Evolutionary conservation across 2,113 vertebrate genomes (phyloP).

Genomic region (Ammodramus savannarum): DNA sequence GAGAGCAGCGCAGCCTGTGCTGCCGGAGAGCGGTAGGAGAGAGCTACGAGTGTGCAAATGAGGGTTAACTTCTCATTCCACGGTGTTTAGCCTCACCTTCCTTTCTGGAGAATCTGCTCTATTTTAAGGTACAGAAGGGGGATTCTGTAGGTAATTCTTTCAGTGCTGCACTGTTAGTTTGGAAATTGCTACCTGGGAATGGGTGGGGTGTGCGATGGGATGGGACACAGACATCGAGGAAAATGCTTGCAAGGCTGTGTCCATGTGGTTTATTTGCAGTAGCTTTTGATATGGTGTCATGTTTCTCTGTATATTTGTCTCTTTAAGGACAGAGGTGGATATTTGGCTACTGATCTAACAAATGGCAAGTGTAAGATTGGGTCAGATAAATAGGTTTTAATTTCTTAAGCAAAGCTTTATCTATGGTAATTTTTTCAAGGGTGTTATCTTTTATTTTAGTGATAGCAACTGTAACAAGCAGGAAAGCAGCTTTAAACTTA

Average conservation of each 20-base stretch:
- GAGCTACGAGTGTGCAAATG: neutral
- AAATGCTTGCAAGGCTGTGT: neutral
- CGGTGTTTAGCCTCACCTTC: neutral
- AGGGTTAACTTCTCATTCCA: neutral
- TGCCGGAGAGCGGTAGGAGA: neutral
- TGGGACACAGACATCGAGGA: neutral
- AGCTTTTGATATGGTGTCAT: neutral
- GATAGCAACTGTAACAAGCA: neutral
- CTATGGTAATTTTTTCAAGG: neutral
- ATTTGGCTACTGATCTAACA: neutral
- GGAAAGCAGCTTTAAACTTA: neutral
- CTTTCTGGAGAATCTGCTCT: neutral
- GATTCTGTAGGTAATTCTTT: neutral
- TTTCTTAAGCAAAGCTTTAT: neutral
- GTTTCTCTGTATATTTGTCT: neutral
- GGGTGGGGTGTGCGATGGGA: neutral
- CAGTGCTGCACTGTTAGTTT: neutral
- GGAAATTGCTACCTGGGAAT: neutral
- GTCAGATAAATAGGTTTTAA: neutral
- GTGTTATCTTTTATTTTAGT: neutral
- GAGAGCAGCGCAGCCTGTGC: neutral
- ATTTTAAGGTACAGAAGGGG: neutral
- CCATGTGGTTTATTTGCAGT: neutral
- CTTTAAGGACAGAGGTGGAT: neutral
- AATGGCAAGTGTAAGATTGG: neutral